These are phyloP conservation scores for Oreochromis niloticus DNA, from an alignment of 2,113 vertebrate genomes.

Conservation along the genomic window DNA sequence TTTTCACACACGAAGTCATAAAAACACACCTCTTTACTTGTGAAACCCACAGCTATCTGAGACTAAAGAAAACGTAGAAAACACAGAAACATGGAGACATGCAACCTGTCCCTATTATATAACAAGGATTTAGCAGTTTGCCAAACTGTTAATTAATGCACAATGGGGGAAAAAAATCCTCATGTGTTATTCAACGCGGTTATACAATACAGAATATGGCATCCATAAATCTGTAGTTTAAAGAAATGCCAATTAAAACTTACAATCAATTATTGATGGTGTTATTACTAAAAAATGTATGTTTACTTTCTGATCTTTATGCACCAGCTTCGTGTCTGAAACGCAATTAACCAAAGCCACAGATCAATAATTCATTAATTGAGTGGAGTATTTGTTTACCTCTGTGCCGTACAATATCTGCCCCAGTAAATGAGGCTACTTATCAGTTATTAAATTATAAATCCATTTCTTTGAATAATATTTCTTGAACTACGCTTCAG, in stretches of 20 bases:
- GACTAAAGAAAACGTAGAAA: neutral
- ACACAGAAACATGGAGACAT: neutral
- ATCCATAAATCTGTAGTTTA: neutral
- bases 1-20: constrained; percentile 75
- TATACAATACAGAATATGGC: neutral
- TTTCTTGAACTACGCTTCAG: neutral
- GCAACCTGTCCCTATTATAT: neutral
- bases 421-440: neutral
- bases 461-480: neutral
- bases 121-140: neutral
- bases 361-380: constrained; percentile 33
- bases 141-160: neutral
- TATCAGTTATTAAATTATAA: neutral
- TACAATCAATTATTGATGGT: constrained; percentile 18
- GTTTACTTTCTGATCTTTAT: constrained; percentile 16
- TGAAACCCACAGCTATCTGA: constrained; percentile 76
- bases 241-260: neutral
- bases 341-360: neutral
- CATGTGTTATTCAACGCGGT: neutral
- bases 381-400: constrained; percentile 5
- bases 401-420: neutral
- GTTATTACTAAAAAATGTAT: neutral
- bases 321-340: neutral
- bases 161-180: fast-evolving
- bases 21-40: constrained; percentile 81